phyloP scores from a whole-genome alignment of 2,113 vertebrate species.

The Eublepharis macularius region DNA sequence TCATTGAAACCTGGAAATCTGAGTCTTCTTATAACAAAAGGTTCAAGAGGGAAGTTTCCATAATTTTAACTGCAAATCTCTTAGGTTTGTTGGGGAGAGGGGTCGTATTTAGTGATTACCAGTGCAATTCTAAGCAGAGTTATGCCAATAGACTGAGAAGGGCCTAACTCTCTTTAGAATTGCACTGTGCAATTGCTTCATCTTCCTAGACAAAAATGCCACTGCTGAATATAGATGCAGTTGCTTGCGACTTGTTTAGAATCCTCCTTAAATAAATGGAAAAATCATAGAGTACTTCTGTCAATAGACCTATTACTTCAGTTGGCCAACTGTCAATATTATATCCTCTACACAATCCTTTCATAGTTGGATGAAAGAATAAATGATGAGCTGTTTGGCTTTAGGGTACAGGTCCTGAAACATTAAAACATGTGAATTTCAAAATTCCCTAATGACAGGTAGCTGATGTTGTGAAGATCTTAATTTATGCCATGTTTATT shows the following conservation, averaged over 20 bases:
- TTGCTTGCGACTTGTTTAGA: constrained; percentile 12
- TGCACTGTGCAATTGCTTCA: constrained; percentile 45
- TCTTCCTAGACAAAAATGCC: constrained; percentile 73
- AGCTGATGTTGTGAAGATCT: constrained; percentile 70
- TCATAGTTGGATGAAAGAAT: constrained; percentile 69
- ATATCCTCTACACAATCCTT: constrained; percentile 70
- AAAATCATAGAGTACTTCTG: constrained; percentile 47
- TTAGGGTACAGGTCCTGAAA: constrained; percentile 72
- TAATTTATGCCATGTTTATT: constrained; percentile 58
- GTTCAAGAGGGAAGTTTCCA: constrained; percentile 67
- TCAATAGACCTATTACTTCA: constrained; percentile 61
- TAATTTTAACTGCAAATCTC: constrained; percentile 50
- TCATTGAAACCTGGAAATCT: constrained; percentile 71
- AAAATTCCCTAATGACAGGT: constrained; percentile 68
- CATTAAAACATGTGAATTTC: constrained; percentile 74
- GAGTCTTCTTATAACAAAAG: constrained; percentile 76
- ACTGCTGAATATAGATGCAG: constrained; percentile 61
- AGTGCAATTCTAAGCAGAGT: too few relatives aligned
- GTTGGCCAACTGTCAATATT: constrained; percentile 51
- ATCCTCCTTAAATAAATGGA: constrained; percentile 54
- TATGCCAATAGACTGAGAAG: too few relatives aligned
- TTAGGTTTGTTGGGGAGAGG: constrained; percentile 10
- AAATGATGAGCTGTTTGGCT: constrained; percentile 79
- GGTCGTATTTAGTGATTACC: constrained; percentile 29
- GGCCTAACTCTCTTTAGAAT: too few relatives aligned